These are phyloP conservation scores for Colius striatus DNA, from an alignment of 2,113 vertebrate genomes.

Conservation along the genomic window DNA sequence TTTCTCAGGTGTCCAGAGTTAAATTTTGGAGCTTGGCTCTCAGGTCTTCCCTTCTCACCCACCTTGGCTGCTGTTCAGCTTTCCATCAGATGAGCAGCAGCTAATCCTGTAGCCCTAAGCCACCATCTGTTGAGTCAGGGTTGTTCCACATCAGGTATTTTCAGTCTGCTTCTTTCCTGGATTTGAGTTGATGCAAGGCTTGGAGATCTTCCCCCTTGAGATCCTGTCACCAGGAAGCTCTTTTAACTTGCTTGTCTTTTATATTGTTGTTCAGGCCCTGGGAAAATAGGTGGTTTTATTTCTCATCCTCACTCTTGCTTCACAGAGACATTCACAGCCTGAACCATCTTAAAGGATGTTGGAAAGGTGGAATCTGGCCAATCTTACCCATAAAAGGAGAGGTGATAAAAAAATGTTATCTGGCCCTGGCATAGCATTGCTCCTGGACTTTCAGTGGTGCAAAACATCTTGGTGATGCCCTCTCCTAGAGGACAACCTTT, in stretches of 20 bases:
- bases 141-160: neutral
- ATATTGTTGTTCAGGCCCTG: neutral
- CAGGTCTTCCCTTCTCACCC: neutral
- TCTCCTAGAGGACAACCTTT: neutral
- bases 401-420: neutral
- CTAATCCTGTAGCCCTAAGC: neutral
- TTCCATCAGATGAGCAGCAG: neutral
- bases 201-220: neutral
- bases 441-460: neutral
- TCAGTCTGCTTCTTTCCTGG: neutral
- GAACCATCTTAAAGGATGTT: neutral
- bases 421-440: neutral
- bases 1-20: neutral
- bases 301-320: neutral
- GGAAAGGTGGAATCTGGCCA: neutral
- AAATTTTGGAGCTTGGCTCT: neutral
- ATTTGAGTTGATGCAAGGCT: neutral
- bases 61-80: neutral
- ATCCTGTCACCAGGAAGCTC: rapidly evolving
- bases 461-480: neutral
- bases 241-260: neutral
- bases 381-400: neutral
- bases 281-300: neutral
- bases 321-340: neutral
- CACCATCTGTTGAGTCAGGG: neutral